phyloP scores from a whole-genome alignment of 1,140 invertebrate genomes.

The Eufriesea mexicana region DNA sequence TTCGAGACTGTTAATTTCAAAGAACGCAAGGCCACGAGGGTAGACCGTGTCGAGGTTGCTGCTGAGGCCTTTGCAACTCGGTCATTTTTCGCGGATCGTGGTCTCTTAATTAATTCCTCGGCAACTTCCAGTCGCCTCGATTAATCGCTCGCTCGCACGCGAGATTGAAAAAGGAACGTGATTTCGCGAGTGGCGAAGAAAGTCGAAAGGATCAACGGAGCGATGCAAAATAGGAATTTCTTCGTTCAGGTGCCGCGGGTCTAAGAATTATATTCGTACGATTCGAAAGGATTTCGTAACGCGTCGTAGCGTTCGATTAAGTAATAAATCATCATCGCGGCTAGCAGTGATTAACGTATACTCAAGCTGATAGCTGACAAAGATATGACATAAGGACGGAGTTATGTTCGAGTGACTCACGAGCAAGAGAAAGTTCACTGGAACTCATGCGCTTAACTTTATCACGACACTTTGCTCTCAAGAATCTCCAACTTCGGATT shows the following conservation, averaged over 20 bases:
- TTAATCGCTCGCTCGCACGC: not conserved
- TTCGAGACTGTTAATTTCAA: constrained; percentile 47
- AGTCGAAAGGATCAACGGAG: not conserved
- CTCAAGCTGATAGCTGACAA: not conserved
- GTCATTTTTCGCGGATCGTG: constrained; percentile 9
- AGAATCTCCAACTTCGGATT: not conserved
- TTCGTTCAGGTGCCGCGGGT: too few relatives aligned
- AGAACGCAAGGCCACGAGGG: constrained; percentile 55
- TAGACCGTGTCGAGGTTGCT: constrained; percentile 22
- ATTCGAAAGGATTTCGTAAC: constrained; percentile 1
- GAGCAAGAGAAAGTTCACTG: constrained; percentile 60
- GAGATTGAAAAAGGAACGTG: not conserved
- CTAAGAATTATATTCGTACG: not conserved
- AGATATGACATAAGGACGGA: constrained; percentile 72
- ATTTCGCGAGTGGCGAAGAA: not conserved
- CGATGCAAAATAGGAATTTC: not conserved
- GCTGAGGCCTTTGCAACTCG: constrained; percentile 28
- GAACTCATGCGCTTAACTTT: constrained; percentile 10
- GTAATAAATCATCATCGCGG: constrained; percentile 38
- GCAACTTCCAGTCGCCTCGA: not conserved
- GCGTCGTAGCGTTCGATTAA: constrained; percentile 22
- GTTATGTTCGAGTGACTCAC: constrained; percentile 71
- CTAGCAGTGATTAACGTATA: constrained; percentile 38
- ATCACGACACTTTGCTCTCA: constrained; percentile 9
- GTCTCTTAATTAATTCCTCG: not conserved